phyloP scores from a whole-genome alignment of 2,888 invertebrate species.

The Caenorhabditis doughertyi region DNA sequence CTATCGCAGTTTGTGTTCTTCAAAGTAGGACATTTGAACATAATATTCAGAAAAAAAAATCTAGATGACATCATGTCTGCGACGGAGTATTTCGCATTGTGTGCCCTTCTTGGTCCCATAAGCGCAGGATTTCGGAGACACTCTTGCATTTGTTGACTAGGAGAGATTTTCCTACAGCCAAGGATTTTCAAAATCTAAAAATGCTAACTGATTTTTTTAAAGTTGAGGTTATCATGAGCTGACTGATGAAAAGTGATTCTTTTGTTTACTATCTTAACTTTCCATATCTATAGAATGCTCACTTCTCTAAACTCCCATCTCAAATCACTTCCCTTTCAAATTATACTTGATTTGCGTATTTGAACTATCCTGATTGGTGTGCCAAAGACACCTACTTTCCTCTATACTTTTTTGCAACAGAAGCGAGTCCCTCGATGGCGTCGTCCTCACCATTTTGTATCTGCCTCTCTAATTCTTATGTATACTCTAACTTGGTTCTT shows the following conservation, averaged over 20 bases:
- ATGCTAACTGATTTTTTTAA: too few relatives aligned
- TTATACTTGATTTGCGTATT: not conserved
- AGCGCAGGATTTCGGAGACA: constrained; percentile 8
- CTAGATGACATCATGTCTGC: not conserved
- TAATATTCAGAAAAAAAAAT: not conserved
- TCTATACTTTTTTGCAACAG: constrained; percentile 3
- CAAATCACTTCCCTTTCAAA: too few relatives aligned
- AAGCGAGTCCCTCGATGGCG: constrained; percentile 26
- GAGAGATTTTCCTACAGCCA: too few relatives aligned
- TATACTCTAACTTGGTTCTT: constrained; percentile 16
- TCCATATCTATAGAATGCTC: too few relatives aligned
- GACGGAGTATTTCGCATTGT: not conserved
- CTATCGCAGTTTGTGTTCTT: not conserved
- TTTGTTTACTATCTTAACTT: too few relatives aligned
- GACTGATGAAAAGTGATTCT: too few relatives aligned
- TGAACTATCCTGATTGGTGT: not conserved
- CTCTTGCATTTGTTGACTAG: not conserved
- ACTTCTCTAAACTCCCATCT: too few relatives aligned
- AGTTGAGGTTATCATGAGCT: too few relatives aligned
- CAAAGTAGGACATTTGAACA: not conserved
- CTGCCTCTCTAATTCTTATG: constrained; percentile 36
- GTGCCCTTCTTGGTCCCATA: constrained; percentile 28
- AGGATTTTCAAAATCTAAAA: too few relatives aligned
- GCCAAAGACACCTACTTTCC: not conserved
- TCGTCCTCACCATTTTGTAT: constrained; percentile 10